These are phyloP conservation scores for Xenus cinereus DNA, from an alignment of 2,113 vertebrate genomes.

Conservation along the genomic window DNA sequence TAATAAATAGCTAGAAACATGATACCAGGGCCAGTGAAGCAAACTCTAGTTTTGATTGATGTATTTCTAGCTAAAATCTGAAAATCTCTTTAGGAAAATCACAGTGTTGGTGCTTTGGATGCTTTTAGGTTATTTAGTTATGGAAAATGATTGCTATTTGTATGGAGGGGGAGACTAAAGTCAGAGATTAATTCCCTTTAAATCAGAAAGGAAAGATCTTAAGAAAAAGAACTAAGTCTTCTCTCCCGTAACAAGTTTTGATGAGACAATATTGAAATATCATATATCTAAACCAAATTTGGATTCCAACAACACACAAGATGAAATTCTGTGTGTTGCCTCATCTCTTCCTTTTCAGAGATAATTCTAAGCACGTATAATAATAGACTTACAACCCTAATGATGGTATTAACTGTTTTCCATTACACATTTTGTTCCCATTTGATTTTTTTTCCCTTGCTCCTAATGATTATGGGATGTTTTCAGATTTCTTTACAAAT, in stretches of 20 bases:
- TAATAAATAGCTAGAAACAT: not conserved
- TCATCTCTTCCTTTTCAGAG: not conserved
- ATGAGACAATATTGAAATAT: not conserved
- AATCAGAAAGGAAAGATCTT: not conserved
- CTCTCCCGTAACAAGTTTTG: not conserved
- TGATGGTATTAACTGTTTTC: not conserved
- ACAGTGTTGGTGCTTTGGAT: not conserved
- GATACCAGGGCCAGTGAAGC: not conserved
- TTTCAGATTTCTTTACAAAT: conserved; percentile 2
- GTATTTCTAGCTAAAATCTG: not conserved
- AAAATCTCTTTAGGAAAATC: not conserved
- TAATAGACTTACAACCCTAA: not conserved
- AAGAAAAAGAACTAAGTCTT: not conserved
- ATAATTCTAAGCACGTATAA: not conserved
- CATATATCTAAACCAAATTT: not conserved
- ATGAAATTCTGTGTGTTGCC: not conserved
- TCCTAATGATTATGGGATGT: not conserved
- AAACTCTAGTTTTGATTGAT: not conserved
- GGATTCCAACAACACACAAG: not conserved
- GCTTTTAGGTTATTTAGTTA: not conserved
- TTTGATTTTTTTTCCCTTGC: not conserved
- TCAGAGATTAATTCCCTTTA: not conserved
- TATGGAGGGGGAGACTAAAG: not conserved
- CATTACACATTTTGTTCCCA: not conserved
- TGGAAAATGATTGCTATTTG: not conserved